Evolutionary conservation across 2,888 invertebrate species (phyloP), one percentile per base, ranked within the genome.

Genomic region (Odontomyia ornata): DNA sequence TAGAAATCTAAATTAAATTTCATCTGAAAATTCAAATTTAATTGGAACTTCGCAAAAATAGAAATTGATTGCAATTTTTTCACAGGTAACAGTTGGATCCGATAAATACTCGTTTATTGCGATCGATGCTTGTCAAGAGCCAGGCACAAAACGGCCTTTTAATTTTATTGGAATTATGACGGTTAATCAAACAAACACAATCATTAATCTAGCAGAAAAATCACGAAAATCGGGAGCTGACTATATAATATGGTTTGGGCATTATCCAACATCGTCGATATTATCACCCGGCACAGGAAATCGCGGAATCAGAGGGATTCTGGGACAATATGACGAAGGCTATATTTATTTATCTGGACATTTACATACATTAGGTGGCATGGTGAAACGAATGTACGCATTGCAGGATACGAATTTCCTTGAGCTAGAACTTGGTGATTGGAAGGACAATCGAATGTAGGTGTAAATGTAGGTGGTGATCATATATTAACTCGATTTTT

Each of bases 201-300:
- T 95, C 72, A 85, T 89, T 77, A 86, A 88, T 78, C 88, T 93
- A 64, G 89, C 91, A 76, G 83, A 87, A 65, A 88, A 90, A 80
- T 89, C 91, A 7, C 88, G 89, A 75, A 81, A 83, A 0, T 84
- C 82, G 25, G 84, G 85, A 76, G 88, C 89, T 78, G 90, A 92
- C 83, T 89, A 90, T 81, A 92, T 92, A 1, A 86, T 94, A 79
- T 93, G 93, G 90, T 97, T 96, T 87, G 96, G 95, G 1, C 97
- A 97, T 85, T 97, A 96, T 86, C 96, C 97, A 1, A 95, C 96
- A 23, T 96, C 96, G 3, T 93, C 94, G 81, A 94, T 97, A 81
- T 86, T 95, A 56, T 88, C 92, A 0, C 86, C 91, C 13, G 84
- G 85, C 46, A 85, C 88, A 0, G 87, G 89, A 30, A 86, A 86